Evolutionary conservation across 1,140 invertebrate genomes (phyloP).

Genomic region (Drosophila dunni): DNA sequence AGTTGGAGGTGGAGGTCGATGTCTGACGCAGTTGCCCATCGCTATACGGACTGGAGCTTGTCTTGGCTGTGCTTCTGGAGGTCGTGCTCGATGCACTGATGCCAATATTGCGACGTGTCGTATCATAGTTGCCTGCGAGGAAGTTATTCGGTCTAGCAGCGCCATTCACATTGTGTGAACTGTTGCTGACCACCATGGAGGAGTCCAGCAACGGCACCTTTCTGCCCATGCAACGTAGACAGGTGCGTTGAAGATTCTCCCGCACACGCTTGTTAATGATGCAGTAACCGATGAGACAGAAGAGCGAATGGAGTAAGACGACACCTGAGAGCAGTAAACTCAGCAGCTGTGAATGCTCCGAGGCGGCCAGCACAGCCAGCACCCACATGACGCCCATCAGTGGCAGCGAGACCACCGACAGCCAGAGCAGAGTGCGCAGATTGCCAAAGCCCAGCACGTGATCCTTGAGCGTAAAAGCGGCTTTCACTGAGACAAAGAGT

Average conservation of each 20-base stretch:
- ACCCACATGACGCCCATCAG: constrained; percentile 92
- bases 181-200: constrained; percentile 89
- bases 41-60: constrained; percentile 95
- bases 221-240: constrained; percentile 91
- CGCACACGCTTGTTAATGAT: constrained; percentile 91
- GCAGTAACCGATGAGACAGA: constrained; percentile 93
- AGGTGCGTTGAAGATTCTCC: constrained; percentile 87
- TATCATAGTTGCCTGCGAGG: constrained; percentile 78
- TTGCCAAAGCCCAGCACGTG: constrained; percentile 96
- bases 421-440: constrained; percentile 93
- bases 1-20: constrained; percentile 93
- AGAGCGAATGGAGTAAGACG: constrained; percentile 90
- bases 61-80: constrained; percentile 96
- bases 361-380: constrained; percentile 91
- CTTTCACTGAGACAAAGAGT: constrained; percentile 93
- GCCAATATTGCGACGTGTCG: constrained; percentile 92
- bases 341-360: constrained; percentile 91
- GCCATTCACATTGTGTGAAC: constrained; percentile 89
- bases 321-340: constrained; percentile 90
- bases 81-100: constrained; percentile 98
- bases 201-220: constrained; percentile 93
- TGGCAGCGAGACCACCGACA: constrained; percentile 91
- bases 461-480: constrained; percentile 95
- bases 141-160: constrained; percentile 85
- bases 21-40: constrained; percentile 92